Conservation (phyloP, 1,140 invertebrate genomes). For the Pomacea maculata region DNA sequence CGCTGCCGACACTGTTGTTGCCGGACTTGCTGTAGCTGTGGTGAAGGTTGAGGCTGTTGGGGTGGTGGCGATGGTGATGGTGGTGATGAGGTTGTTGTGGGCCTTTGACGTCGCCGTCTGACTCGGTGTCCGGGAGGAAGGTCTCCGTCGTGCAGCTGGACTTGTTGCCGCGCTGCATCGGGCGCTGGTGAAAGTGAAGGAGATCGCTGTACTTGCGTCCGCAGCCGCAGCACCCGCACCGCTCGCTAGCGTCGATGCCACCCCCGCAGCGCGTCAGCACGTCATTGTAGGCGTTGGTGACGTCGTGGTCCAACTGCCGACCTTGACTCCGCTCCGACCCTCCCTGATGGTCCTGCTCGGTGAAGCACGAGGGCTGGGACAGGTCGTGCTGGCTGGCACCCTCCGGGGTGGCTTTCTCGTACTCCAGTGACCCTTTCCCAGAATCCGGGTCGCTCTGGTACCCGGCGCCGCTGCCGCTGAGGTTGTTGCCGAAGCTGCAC, state of each 20-base stretch:
- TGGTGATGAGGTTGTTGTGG: background rate
- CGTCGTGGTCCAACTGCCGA: background rate
- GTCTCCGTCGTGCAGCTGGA: slow-evolving; percentile 21
- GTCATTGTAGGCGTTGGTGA: slow-evolving; percentile 15
- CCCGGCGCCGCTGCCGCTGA: background rate
- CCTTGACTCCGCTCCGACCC: slow-evolving; percentile 3
- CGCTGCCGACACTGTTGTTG: no score
- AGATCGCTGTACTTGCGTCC: slow-evolving; percentile 8
- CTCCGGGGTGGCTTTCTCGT: slow-evolving; percentile 21
- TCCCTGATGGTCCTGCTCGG: background rate
- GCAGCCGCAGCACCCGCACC: slow-evolving; percentile 1
- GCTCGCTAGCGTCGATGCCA: background rate
- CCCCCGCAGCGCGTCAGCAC: slow-evolving; percentile 6
- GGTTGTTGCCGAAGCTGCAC: slow-evolving; percentile 24
- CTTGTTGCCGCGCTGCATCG: slow-evolving; percentile 1
- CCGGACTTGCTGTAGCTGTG: background rate
- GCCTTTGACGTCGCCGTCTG: background rate
- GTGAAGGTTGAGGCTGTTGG: background rate
- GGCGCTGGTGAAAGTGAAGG: background rate
- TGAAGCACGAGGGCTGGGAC: no score
- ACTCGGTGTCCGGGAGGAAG: slow-evolving; percentile 15
- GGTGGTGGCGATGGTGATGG: background rate
- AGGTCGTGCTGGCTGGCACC: slow-evolving; percentile 12
- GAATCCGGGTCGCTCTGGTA: slow-evolving; percentile 22
- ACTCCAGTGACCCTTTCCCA: slow-evolving; percentile 30